phyloP scores from a whole-genome alignment of 2,113 vertebrate genomes.

The Heterocephalus glaber region DNA sequence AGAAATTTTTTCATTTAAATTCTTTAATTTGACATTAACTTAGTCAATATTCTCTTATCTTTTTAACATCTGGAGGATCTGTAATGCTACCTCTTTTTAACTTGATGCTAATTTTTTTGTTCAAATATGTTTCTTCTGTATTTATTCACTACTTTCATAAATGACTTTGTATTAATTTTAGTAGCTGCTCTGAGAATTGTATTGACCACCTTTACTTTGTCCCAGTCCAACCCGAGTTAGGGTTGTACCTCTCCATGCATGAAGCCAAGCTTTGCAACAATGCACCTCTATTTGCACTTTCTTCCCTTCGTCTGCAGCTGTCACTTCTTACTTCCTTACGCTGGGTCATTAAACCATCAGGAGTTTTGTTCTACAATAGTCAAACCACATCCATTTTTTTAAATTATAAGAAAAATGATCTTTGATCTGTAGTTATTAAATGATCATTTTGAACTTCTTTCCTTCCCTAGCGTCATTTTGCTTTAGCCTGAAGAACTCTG shows the following conservation, averaged over 20 bases:
- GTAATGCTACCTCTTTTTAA: neutral
- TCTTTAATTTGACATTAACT: neutral
- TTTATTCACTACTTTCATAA: neutral
- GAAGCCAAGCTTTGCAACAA: neutral
- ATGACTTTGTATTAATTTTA: neutral
- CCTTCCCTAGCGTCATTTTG: neutral
- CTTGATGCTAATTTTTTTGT: neutral
- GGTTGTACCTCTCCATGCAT: neutral
- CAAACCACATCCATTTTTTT: neutral
- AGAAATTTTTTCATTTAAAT: neutral
- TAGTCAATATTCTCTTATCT: neutral
- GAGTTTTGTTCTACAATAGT: neutral
- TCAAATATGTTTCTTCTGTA: neutral
- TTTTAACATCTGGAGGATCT: neutral
- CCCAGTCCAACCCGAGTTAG: too few species aligned
- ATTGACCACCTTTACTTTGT: neutral
- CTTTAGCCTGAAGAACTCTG: neutral
- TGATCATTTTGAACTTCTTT: neutral
- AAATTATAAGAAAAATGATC: neutral
- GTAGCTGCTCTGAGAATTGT: neutral
- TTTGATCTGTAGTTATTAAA: too few species aligned
- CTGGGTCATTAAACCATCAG: rapidly evolving
- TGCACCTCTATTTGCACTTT: rapidly evolving
- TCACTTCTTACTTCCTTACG: neutral
- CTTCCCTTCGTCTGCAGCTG: neutral